These are phyloP conservation scores for Dinoponera quadriceps DNA, from an alignment of 1,140 invertebrate genomes.

Conservation along the genomic window DNA sequence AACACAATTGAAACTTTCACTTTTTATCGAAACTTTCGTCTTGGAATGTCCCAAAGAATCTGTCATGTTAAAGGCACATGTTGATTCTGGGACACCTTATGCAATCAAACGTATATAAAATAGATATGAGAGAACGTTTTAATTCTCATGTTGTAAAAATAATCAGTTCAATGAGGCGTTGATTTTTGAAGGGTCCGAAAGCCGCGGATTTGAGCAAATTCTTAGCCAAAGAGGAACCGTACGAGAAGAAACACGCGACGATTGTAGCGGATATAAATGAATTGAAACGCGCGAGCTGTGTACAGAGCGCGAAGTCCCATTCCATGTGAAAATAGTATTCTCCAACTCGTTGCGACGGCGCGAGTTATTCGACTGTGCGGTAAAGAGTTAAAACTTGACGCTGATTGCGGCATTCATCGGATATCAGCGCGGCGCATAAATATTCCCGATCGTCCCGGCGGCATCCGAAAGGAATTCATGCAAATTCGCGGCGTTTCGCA, in stretches of 20 bases:
- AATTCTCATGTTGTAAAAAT: no score
- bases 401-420: slow-evolving; percentile 24
- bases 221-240: no score
- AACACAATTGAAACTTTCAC: no score
- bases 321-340: background rate
- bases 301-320: background rate
- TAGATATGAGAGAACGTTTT: no score
- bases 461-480: slow-evolving; percentile 12
- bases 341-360: background rate
- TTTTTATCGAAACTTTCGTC: no score
- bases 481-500: slow-evolving; percentile 15
- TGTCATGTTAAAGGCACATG: no score
- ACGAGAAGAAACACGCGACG: no score
- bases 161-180: no score
- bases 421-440: slow-evolving; percentile 9
- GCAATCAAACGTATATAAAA: no score
- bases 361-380: background rate
- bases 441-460: slow-evolving; percentile 5
- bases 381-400: background rate
- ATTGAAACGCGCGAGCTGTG: background rate
- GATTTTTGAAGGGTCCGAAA: no score
- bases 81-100: background rate
- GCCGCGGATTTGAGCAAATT: no score
- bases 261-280: background rate
- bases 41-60: no score